Base-by-base conservation (phyloP, 2,888 invertebrate species). In the Pachliopta kotzebuea region DNA sequence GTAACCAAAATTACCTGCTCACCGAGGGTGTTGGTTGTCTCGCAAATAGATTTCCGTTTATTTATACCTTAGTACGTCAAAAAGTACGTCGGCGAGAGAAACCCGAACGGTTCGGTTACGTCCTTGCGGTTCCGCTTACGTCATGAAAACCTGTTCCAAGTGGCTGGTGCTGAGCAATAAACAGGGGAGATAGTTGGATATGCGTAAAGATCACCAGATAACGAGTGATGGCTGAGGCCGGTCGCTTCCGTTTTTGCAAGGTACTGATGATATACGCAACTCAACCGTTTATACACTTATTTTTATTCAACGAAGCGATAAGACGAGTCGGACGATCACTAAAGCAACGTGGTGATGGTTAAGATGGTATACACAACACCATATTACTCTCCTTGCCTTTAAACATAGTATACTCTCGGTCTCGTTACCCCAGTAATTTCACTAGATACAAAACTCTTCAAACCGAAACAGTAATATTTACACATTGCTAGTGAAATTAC, bases 1-100 rank as follows among this genome's bases (percentile, higher is more conserved):
- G 42, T 42, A 67, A 70, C 67, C 67, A 67, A 70, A 70, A 68
- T 69, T 66, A 72, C 69, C 68, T 70, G 70, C 68, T 57, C 57
- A 50, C 66, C 69, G 68, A 71, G 71, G 71, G 72, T 70, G 67
- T 74, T 31, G 68, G 65, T 68, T 70, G 71, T 68, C 64, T 70
- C 73, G 67, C 67, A 76, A 74, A 77, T 80, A 77, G 75, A 77
- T 69, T 69, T 62, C 63, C 67, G 63, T 72, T 76, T 84, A 82
- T 83, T 80, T 77, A 72, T 81, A 76, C 60, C 69, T 26, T 64
- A 57, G 37, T 68, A 77, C 81, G 80, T 79, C 78, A 78, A 67
- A 67, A 8, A 8, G 31, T 8, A 31, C 67, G 63, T 64, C 65
- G 63, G 71, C 73, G 75, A 71, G 69, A 69, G 66, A 65, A 69